Percentiles rank a stretch among this genome's conserved stretches.
Evolutionary conservation across 2,797 vertebrate genomes (phyloP).

Genomic region (Tinamus major): DNA sequence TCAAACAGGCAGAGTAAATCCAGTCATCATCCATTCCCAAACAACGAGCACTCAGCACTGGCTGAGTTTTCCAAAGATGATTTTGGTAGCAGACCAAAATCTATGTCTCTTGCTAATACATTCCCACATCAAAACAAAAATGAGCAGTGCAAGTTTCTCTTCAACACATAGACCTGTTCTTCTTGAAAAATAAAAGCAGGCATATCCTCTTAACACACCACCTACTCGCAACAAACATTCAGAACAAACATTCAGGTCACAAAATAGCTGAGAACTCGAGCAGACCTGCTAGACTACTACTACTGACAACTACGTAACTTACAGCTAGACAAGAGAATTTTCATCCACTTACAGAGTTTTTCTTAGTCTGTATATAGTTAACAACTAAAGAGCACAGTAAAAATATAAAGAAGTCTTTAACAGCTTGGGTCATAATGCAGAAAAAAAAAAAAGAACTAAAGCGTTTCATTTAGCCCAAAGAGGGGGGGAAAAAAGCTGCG

Average conservation of each 20-base stretch:
- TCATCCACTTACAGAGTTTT: background rate
- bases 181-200: conserved; percentile 27
- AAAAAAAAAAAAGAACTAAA: background rate
- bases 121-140: background rate
- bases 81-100: background rate
- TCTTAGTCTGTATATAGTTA: background rate
- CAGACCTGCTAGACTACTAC: conserved; percentile 24
- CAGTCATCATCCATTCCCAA: background rate
- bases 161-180: conserved; percentile 29
- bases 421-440: background rate
- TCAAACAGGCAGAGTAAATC: background rate
- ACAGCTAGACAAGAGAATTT: background rate
- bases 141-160: background rate
- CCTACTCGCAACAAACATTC: conserved; percentile 42
- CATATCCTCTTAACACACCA: conserved; percentile 46
- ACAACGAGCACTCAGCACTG: background rate
- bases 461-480: background rate
- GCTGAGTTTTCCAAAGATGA: background rate
- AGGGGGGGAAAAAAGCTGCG: background rate
- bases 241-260: conserved; percentile 50
- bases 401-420: background rate
- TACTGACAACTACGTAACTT: background rate
- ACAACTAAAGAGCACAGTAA: background rate
- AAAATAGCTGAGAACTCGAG: conserved; percentile 22
- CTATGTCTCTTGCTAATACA: background rate